These are phyloP conservation scores for Drosophila sturtevanti DNA, from an alignment of 1,140 invertebrate species.

Conservation along the genomic window DNA sequence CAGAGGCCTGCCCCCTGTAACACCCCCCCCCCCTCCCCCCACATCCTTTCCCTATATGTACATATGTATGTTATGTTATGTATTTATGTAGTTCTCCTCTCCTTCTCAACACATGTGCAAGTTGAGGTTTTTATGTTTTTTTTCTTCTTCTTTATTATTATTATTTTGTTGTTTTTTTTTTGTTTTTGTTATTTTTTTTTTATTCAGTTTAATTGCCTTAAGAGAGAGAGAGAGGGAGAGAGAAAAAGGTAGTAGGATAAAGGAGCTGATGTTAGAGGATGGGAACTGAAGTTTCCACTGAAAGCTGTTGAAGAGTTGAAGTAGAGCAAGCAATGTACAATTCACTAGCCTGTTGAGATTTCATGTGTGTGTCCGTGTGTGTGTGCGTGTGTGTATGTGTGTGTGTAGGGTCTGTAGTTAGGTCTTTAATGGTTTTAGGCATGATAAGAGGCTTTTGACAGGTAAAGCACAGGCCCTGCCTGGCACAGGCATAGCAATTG, in stretches of 20 bases:
- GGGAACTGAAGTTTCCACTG: no score
- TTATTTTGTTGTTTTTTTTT: no score
- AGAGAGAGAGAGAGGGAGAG: no score
- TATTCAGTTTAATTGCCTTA: conserved; percentile 52
- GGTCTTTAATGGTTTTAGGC: not conserved
- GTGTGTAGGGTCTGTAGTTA: not conserved
- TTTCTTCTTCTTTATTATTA: no score
- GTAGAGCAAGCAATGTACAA: not conserved
- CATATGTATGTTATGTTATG: no score
- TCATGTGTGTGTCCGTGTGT: not conserved
- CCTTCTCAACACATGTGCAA: conserved; percentile 2
- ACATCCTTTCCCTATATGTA: no score
- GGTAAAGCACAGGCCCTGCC: no score
- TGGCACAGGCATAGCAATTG: no score
- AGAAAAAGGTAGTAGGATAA: conserved; percentile 1
- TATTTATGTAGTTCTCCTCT: not conserved
- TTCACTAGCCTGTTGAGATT: not conserved
- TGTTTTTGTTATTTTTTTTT: no score
- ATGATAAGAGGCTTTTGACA: not conserved
- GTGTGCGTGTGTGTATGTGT: no score
- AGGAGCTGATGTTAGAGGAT: not conserved
- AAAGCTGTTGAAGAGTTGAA: not conserved
- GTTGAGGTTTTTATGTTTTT: conserved; percentile 8
- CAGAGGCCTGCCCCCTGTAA: not conserved
- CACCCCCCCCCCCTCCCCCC: no score